A percentile compares a stretch with the other conserved stretches of the same genome.
Conservation (phyloP, 2,888 invertebrate species). For the Lypha dubia region DNA sequence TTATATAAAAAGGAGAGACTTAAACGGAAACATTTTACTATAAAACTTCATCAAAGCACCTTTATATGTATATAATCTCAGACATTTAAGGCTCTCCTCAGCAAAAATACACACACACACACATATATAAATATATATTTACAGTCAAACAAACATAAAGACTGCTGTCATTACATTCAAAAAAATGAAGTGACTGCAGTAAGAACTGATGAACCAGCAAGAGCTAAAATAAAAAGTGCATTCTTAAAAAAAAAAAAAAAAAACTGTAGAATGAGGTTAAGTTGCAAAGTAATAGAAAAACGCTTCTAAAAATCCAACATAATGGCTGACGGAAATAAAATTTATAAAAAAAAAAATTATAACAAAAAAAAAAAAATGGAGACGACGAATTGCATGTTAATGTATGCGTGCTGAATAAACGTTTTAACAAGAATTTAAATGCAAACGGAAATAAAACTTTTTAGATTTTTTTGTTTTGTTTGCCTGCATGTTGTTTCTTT, state of each 20-base stretch:
- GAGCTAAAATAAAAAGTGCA: slow-evolving; percentile 32
- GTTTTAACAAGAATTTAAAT: slow-evolving; percentile 69
- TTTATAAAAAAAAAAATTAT: slow-evolving; percentile 3
- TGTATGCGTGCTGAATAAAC: slow-evolving; percentile 68
- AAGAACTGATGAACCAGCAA: not conserved
- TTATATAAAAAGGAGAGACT: slow-evolving; percentile 30
- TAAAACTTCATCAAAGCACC: slow-evolving; percentile 52
- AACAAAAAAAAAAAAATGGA: slow-evolving; percentile 8
- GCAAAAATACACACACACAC: not conserved
- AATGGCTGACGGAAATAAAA: slow-evolving; percentile 67
- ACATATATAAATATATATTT: slow-evolving; percentile 20
- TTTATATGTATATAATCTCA: slow-evolving; percentile 15
- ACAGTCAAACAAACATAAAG: slow-evolving; percentile 9
- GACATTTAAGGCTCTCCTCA: slow-evolving; percentile 7
- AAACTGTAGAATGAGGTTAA: slow-evolving; percentile 57
- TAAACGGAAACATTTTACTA: slow-evolving; percentile 33
- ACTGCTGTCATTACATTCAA: slow-evolving; percentile 31
- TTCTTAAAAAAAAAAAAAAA: slow-evolving; percentile 18
- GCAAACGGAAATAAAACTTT: slow-evolving; percentile 69
- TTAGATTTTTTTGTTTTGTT: slow-evolving; percentile 4
- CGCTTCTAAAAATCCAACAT: slow-evolving; percentile 48
- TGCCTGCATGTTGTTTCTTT: slow-evolving; percentile 18
- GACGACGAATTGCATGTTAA: slow-evolving; percentile 62
- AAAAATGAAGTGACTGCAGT: slow-evolving; percentile 41
- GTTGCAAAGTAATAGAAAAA: slow-evolving; percentile 32